Evolutionary conservation across 2,888 invertebrate genomes (phyloP).

Genomic region (Priocnemis perturbator): DNA sequence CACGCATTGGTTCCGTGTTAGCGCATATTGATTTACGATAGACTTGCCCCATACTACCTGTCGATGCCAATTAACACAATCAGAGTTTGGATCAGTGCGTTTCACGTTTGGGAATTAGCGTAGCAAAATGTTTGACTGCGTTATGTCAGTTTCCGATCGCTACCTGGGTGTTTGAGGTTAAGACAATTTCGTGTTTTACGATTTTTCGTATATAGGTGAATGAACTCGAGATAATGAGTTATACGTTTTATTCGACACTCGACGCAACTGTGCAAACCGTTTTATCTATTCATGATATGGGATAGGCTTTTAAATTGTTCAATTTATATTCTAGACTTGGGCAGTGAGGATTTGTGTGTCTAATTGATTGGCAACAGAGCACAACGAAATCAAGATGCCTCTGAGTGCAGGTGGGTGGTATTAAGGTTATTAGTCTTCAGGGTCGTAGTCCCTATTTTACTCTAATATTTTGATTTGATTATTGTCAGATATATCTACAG

Average conservation of each 20-base stretch:
- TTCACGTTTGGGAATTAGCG: too few species aligned
- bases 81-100: too few species aligned
- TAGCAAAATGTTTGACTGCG: too few species aligned
- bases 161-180: background rate
- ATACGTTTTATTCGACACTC: background rate
- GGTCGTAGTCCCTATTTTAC: background rate
- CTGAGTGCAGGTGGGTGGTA: slow-evolving; percentile 52
- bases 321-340: slow-evolving; percentile 28
- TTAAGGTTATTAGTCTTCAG: background rate
- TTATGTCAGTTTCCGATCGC: background rate
- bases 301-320: too few species aligned
- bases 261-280: too few species aligned
- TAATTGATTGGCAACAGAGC: background rate
- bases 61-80: background rate
- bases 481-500: slow-evolving; percentile 87
- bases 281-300: too few species aligned
- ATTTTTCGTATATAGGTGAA: slow-evolving; percentile 2
- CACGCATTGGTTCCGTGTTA: slow-evolving; percentile 9
- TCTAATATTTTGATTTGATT: background rate
- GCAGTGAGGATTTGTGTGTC: slow-evolving; percentile 25
- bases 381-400: slow-evolving; percentile 49
- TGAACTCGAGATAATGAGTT: background rate
- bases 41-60: background rate
- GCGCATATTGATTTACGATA: slow-evolving; percentile 48
- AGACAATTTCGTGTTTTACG: background rate